Conservation (phyloP, 2,888 invertebrate species). For the Cosmorhoe ocellata region DNA sequence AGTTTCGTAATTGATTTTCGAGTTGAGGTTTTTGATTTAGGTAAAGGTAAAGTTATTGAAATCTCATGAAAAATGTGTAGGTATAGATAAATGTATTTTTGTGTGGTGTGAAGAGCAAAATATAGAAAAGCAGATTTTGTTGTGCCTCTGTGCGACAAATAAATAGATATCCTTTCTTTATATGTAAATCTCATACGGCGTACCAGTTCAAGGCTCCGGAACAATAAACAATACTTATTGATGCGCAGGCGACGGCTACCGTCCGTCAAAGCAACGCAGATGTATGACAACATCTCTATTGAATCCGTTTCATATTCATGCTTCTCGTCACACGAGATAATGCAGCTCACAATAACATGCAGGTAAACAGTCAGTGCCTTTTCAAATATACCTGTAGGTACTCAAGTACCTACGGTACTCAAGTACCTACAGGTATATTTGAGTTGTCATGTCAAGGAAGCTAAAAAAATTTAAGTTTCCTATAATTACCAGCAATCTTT, state of each 20-base stretch:
- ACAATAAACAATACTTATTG: slow-evolving; percentile 65
- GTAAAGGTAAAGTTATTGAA: no score
- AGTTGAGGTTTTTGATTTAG: no score
- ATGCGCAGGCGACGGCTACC: slow-evolving; percentile 59
- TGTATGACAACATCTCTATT: slow-evolving; percentile 77
- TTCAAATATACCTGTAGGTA: not conserved
- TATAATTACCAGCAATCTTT: no score
- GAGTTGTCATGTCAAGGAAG: no score
- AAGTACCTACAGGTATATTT: no score
- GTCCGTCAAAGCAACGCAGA: slow-evolving; percentile 58
- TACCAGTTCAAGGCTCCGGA: slow-evolving; percentile 52
- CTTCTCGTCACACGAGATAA: slow-evolving; percentile 61
- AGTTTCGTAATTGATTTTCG: no score
- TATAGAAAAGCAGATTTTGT: no score
- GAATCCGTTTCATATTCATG: slow-evolving; percentile 75
- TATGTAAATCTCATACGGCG: slow-evolving; percentile 29
- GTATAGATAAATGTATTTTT: no score
- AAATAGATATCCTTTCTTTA: not conserved
- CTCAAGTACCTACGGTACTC: not conserved
- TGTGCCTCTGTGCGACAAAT: no score
- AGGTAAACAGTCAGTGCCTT: slow-evolving; percentile 11
- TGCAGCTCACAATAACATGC: slow-evolving; percentile 63
- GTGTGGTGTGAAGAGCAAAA: no score
- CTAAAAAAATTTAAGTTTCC: no score
- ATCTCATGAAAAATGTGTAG: no score